phyloP scores from a whole-genome alignment of 2,888 invertebrate species.

The Colostygia pectinataria region DNA sequence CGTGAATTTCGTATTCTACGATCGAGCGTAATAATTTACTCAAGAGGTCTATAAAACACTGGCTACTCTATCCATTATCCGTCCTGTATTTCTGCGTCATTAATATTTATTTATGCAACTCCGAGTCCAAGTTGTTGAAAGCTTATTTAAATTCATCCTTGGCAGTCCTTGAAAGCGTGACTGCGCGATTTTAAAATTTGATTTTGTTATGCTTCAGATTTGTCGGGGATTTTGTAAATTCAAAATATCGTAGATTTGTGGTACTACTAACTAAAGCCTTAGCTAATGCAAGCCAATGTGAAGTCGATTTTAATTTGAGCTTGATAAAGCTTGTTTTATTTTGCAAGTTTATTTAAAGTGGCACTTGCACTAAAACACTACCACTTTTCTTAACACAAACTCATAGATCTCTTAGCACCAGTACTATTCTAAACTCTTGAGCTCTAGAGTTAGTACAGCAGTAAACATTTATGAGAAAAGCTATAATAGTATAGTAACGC shows the following conservation, averaged over 20 bases:
- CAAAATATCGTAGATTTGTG: too few species aligned
- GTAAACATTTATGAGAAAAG: not conserved
- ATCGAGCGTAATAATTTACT: constrained; percentile 32
- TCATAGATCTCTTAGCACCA: too few species aligned
- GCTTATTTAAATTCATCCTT: constrained; percentile 78
- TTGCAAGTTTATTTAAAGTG: too few species aligned
- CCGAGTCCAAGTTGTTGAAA: constrained; percentile 67
- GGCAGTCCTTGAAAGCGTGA: constrained; percentile 63
- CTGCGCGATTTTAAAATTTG: constrained; percentile 61
- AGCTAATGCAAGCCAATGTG: too few species aligned
- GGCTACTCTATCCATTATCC: constrained; percentile 59
- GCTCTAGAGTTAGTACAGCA: too few species aligned
- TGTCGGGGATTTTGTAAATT: constrained; percentile 32
- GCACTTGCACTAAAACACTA: too few species aligned
- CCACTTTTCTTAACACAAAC: too few species aligned
- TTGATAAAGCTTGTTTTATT: too few species aligned
- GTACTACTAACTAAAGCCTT: too few species aligned
- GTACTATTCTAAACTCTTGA: too few species aligned
- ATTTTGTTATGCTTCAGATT: constrained; percentile 60
- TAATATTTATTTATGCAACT: constrained; percentile 78
- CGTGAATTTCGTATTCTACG: constrained; percentile 10
- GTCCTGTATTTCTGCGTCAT: constrained; percentile 62
- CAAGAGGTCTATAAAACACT: constrained; percentile 42
- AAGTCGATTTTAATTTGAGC: too few species aligned
- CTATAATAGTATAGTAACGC: constrained; percentile 19